Evolutionary conservation across 2,888 invertebrate genomes (phyloP).

Genomic region (Sisyra terminalis): DNA sequence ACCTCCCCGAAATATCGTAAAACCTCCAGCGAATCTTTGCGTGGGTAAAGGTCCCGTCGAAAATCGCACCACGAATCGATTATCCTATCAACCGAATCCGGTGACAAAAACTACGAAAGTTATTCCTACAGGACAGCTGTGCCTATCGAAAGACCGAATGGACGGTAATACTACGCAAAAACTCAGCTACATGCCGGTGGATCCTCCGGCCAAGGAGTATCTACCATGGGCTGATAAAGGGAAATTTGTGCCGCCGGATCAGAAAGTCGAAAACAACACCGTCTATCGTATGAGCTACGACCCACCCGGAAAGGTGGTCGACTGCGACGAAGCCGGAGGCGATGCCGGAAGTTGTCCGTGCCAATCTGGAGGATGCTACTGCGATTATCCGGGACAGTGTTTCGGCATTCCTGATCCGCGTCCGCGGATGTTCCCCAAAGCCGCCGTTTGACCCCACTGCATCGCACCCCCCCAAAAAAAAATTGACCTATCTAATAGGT

Average conservation of each 20-base stretch:
- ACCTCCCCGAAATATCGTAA: slow-evolving; percentile 25
- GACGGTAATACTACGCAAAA: slow-evolving; percentile 15
- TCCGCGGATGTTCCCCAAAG: not conserved
- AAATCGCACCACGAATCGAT: slow-evolving; percentile 36
- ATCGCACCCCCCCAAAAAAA: no score
- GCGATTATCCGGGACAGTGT: slow-evolving; percentile 3
- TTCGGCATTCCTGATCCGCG: slow-evolving; percentile 1
- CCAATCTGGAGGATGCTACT: not conserved
- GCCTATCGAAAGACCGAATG: slow-evolving; percentile 17
- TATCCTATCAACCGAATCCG: slow-evolving; percentile 33
- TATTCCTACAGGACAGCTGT: slow-evolving; percentile 19
- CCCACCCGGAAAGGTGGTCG: not conserved
- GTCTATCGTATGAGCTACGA: slow-evolving; percentile 46
- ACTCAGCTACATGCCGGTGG: slow-evolving; percentile 31
- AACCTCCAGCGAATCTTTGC: slow-evolving; percentile 21
- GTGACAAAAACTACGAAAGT: slow-evolving; percentile 21
- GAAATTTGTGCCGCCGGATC: slow-evolving; percentile 37
- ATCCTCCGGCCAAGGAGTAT: slow-evolving; percentile 22
- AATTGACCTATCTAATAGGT: not conserved
- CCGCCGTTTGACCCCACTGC: not conserved
- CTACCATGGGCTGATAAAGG: slow-evolving; percentile 27
- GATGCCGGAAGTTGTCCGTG: not conserved
- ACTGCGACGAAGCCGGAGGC: not conserved
- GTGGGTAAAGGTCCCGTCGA: slow-evolving; percentile 26
- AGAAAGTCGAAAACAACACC: slow-evolving; percentile 40